Percentiles rank a stretch among this genome's conserved stretches.
phyloP scores from a whole-genome alignment of 2,888 invertebrate genomes.

The Neoaliturus tenellus region DNA sequence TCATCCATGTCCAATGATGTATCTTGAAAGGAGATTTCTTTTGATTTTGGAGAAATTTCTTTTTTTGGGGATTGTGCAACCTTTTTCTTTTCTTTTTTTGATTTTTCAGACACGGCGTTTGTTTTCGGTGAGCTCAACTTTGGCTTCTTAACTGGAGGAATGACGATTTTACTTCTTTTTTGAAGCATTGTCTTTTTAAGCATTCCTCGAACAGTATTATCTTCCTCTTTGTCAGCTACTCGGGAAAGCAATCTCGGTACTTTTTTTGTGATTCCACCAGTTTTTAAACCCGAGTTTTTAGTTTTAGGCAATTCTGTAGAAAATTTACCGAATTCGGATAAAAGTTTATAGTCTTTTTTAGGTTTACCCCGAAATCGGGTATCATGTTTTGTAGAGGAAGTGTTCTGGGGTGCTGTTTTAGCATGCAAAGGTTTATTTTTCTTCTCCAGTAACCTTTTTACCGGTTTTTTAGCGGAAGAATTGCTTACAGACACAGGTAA shows the following conservation, averaged over 20 bases:
- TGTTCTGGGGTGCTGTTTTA: neutral
- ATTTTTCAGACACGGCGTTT: neutral
- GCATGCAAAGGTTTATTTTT: neutral
- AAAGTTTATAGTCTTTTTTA: slow-evolving; percentile 2
- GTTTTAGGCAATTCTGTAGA: neutral
- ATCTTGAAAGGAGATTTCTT: neutral
- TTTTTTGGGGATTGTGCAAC: neutral
- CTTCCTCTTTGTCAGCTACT: neutral
- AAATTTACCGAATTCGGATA: neutral
- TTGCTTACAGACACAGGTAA: neutral
- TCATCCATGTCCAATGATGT: neutral
- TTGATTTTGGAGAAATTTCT: neutral
- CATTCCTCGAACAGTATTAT: neutral
- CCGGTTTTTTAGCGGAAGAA: neutral
- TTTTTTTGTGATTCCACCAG: neutral
- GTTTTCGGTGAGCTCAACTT: neutral
- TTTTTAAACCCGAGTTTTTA: too few relatives aligned
- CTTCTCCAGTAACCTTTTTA: neutral
- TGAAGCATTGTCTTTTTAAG: slow-evolving; percentile 34
- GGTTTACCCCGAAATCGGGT: neutral
- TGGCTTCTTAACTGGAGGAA: slow-evolving; percentile 24
- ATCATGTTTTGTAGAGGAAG: neutral
- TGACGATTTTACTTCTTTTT: slow-evolving; percentile 29
- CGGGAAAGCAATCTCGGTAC: neutral
- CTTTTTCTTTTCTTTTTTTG: too few relatives aligned